phyloP scores from a whole-genome alignment of 2,888 invertebrate species.

The Cheilosia pagana region DNA sequence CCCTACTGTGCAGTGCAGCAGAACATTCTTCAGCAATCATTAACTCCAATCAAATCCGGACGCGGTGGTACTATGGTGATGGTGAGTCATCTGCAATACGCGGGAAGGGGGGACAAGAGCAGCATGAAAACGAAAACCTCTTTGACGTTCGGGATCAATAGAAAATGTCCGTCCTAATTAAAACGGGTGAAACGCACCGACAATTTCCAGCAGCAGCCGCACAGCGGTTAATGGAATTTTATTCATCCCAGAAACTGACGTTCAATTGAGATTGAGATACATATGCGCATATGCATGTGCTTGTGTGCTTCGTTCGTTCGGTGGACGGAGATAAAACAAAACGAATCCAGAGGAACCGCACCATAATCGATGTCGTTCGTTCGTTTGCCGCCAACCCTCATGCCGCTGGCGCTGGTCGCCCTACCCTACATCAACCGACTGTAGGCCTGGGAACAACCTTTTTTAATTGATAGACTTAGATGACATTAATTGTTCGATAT shows the following conservation, averaged over 20 bases:
- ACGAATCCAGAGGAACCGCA: slow-evolving; percentile 20
- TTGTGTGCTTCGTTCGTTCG: not conserved
- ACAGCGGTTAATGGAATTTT: slow-evolving; percentile 60
- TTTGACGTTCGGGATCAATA: slow-evolving; percentile 69
- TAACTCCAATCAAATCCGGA: slow-evolving; percentile 65
- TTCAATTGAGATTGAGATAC: slow-evolving; percentile 65
- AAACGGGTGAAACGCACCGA: slow-evolving; percentile 70
- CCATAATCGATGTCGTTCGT: slow-evolving; percentile 50
- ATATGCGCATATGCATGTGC: slow-evolving; percentile 28
- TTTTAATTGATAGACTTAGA: slow-evolving; percentile 67
- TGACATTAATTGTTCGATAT: slow-evolving; percentile 70
- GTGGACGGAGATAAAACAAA: slow-evolving; percentile 35
- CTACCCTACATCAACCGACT: not conserved
- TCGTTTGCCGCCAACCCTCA: slow-evolving; percentile 46
- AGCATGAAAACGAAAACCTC: slow-evolving; percentile 64
- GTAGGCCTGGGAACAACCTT: slow-evolving; percentile 60
- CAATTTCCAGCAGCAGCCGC: slow-evolving; percentile 55
- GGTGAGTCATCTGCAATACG: slow-evolving; percentile 43
- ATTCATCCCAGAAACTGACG: slow-evolving; percentile 49
- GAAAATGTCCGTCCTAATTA: slow-evolving; percentile 71
- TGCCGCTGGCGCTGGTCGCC: slow-evolving; percentile 9
- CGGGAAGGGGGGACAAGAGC: not conserved
- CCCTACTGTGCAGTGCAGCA: slow-evolving; percentile 48
- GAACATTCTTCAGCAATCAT: slow-evolving; percentile 58
- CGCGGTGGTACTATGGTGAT: slow-evolving; percentile 18